A percentile compares a stretch with the other conserved stretches of the same genome.
Evolutionary conservation across 1,140 invertebrate species (phyloP).

Genomic region (Chironomus striatipennis): DNA sequence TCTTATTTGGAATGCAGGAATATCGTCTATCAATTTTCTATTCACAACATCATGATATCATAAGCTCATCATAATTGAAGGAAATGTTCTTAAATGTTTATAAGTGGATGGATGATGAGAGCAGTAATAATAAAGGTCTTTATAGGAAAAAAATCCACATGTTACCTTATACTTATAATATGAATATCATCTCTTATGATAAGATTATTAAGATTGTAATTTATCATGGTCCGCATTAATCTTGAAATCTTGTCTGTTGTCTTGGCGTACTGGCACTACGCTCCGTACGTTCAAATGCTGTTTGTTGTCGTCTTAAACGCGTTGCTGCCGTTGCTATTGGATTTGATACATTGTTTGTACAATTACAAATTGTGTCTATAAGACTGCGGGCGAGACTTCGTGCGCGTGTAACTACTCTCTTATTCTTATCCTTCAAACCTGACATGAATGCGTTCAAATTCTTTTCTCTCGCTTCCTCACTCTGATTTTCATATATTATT

Average conservation of each 20-base stretch:
- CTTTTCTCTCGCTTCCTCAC: not conserved
- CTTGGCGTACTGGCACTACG: not conserved
- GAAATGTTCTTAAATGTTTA: too few relatives aligned
- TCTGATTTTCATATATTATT: not conserved
- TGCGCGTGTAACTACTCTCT: not conserved
- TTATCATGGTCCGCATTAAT: not conserved
- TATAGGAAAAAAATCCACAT: too few relatives aligned
- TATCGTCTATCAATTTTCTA: too few relatives aligned
- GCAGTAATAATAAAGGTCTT: too few relatives aligned
- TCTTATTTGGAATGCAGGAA: too few relatives aligned
- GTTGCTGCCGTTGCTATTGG: not conserved
- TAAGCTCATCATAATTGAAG: too few relatives aligned
- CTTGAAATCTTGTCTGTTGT: not conserved
- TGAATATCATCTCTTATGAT: too few relatives aligned
- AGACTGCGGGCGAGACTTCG: not conserved
- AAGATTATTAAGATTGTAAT: too few relatives aligned
- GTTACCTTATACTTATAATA: too few relatives aligned
- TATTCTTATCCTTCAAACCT: slow-evolving; percentile 15
- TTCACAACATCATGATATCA: too few relatives aligned
- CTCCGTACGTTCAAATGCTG: not conserved
- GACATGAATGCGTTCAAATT: slow-evolving; percentile 15
- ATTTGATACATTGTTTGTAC: slow-evolving; percentile 10
- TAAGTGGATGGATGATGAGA: too few relatives aligned
- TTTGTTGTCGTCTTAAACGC: not conserved
- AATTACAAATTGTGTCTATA: slow-evolving; percentile 18